A percentile compares a stretch with the other conserved stretches of the same genome.
These are phyloP conservation scores for Selenia dentaria DNA, from an alignment of 2,888 invertebrate species.

Conservation along the genomic window DNA sequence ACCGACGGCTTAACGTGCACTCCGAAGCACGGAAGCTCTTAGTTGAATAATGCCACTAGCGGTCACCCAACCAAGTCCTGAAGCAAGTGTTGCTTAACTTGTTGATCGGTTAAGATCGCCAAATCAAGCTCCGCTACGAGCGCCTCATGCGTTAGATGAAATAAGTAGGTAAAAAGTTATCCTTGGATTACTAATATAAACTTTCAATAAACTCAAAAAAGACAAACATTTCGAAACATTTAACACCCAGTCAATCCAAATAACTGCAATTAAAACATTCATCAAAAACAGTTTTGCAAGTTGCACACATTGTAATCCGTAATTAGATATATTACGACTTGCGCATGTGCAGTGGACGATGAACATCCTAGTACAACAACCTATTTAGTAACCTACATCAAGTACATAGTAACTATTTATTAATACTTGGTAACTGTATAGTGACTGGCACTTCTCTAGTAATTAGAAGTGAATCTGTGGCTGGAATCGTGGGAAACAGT, in stretches of 20 bases:
- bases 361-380: slow-evolving; percentile 33
- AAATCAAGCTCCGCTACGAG: too few relatives aligned
- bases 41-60: too few relatives aligned
- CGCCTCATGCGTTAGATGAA: too few relatives aligned
- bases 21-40: too few relatives aligned
- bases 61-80: too few relatives aligned
- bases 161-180: too few relatives aligned
- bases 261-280: slow-evolving; percentile 25
- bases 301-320: slow-evolving; percentile 20
- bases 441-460: slow-evolving; percentile 10
- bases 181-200: background rate
- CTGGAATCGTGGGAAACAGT: slow-evolving; percentile 43
- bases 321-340: slow-evolving; percentile 26
- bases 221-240: slow-evolving; percentile 21
- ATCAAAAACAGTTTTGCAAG: slow-evolving; percentile 28
- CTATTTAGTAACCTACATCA: slow-evolving; percentile 2
- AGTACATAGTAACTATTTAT: slow-evolving; percentile 3
- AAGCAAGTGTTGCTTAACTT: too few relatives aligned
- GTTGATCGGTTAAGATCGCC: too few relatives aligned
- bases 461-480: slow-evolving; percentile 18
- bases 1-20: too few relatives aligned
- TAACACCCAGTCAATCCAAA: slow-evolving; percentile 14
- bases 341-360: slow-evolving; percentile 38
- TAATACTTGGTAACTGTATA: slow-evolving; percentile 6
- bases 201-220: background rate